Conservation (phyloP, 2,888 invertebrate genomes). For the Buathra laborator region DNA sequence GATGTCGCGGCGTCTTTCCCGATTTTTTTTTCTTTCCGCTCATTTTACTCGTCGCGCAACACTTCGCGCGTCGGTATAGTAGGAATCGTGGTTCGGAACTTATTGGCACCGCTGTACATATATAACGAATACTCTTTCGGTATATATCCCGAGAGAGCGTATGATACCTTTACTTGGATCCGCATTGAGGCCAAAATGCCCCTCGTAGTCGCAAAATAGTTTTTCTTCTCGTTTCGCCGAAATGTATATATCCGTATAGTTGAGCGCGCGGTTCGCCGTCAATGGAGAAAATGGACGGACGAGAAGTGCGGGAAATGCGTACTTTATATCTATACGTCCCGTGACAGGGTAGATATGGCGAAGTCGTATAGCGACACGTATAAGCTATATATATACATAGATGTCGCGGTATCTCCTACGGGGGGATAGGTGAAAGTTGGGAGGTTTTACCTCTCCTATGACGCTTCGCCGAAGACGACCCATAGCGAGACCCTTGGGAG, state of each 20-base stretch:
- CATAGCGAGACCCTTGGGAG: slow-evolving; percentile 41
- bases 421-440: not conserved
- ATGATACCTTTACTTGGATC: too few relatives aligned
- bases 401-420: slow-evolving; percentile 18
- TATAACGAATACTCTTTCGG: too few relatives aligned
- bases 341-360: slow-evolving; percentile 26
- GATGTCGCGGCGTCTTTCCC: too few relatives aligned
- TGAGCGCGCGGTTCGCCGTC: not conserved
- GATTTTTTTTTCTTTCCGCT: too few relatives aligned
- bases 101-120: too few relatives aligned
- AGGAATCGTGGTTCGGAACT: too few relatives aligned
- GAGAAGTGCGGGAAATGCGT: slow-evolving; percentile 20
- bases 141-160: too few relatives aligned
- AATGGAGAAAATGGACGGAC: not conserved
- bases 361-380: slow-evolving; percentile 22
- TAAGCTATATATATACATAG: slow-evolving; percentile 17
- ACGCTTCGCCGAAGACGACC: slow-evolving; percentile 14
- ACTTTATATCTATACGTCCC: slow-evolving; percentile 45
- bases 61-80: too few relatives aligned
- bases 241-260: slow-evolving; percentile 19
- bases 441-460: slow-evolving; percentile 7
- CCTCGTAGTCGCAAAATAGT: not conserved
- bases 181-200: too few relatives aligned
- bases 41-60: too few relatives aligned
- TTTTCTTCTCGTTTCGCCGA: not conserved